phyloP scores from a whole-genome alignment of 1,140 invertebrate species.

The Polyergus mexicanus region DNA sequence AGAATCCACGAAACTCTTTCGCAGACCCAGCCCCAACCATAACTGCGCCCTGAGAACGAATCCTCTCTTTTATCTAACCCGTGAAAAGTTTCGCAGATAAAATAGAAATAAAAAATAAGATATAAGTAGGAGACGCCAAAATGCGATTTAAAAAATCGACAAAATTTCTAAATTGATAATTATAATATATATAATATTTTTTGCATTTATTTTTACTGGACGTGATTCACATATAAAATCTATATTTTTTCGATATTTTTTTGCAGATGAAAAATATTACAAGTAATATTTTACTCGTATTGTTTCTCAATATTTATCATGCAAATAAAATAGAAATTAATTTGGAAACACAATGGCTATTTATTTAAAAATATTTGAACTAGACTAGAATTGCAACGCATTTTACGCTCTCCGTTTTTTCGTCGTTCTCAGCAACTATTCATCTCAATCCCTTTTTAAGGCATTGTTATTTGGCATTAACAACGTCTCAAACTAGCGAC shows the following conservation, averaged over 20 bases:
- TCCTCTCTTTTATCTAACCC: constrained; percentile 16
- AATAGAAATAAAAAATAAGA: neutral
- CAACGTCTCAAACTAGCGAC: constrained; percentile 2
- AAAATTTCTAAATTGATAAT: too few species aligned
- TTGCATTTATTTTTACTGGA: neutral
- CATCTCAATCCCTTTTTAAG: neutral
- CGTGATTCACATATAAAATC: neutral
- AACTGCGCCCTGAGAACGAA: constrained; percentile 24
- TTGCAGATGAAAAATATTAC: neutral
- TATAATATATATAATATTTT: too few species aligned
- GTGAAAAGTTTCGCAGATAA: constrained; percentile 21
- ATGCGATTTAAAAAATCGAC: neutral
- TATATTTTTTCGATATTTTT: neutral
- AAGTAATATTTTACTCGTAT: neutral
- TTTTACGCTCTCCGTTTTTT: neutral
- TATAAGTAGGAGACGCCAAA: constrained; percentile 4
- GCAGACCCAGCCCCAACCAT: constrained; percentile 10
- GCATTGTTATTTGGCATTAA: neutral
- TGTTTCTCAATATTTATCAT: neutral
- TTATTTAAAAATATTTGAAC: neutral
- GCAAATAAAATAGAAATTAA: neutral
- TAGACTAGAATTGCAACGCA: neutral
- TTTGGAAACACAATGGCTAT: neutral
- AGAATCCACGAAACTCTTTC: constrained; percentile 51
- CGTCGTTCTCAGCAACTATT: neutral